Evolutionary conservation across 2,113 vertebrate genomes (phyloP).

Genomic region (Brachyistius frenatus): DNA sequence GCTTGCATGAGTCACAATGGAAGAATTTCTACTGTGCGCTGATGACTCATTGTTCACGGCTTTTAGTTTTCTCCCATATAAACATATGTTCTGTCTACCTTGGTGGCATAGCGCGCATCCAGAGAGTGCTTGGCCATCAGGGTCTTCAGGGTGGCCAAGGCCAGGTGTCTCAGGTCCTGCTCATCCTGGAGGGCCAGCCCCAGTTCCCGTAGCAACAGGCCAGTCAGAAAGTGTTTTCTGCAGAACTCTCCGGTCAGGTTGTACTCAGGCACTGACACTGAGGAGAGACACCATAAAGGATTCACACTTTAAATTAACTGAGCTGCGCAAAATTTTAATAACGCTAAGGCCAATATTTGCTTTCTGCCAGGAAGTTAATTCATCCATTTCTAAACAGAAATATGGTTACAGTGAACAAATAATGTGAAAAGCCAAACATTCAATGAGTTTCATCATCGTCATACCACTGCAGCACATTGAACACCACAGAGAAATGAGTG

Average conservation of each 20-base stretch:
- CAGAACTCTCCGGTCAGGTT: conserved; percentile 97
- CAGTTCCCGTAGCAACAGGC: conserved; percentile 93
- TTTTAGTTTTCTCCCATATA: conserved; percentile 28
- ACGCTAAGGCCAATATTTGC: conserved; percentile 19
- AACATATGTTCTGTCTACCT: conserved; percentile 82
- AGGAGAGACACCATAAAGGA: background rate
- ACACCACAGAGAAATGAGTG: conserved; percentile 41
- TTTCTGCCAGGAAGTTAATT: conserved; percentile 26
- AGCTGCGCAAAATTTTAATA: conserved; percentile 23
- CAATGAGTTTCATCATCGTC: conserved; percentile 19
- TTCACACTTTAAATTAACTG: conserved; percentile 11
- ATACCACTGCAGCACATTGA: conserved; percentile 16
- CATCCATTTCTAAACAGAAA: conserved; percentile 27
- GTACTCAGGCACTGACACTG: conserved; percentile 93
- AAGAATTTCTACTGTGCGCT: conserved; percentile 46
- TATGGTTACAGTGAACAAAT: conserved; percentile 37
- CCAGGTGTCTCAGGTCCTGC: conserved; percentile 95
- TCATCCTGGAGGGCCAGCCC: conserved; percentile 97
- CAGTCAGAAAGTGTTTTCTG: conserved; percentile 96
- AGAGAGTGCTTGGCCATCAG: conserved; percentile 98
- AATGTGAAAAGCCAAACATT: conserved; percentile 7
- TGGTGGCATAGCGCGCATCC: conserved; percentile 91
- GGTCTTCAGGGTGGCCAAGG: conserved; percentile 94
- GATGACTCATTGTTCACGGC: conserved; percentile 39
- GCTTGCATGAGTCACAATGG: conserved; percentile 55